Evolutionary conservation across 2,888 invertebrate species (phyloP).

Genomic region (Julus scandinavius): DNA sequence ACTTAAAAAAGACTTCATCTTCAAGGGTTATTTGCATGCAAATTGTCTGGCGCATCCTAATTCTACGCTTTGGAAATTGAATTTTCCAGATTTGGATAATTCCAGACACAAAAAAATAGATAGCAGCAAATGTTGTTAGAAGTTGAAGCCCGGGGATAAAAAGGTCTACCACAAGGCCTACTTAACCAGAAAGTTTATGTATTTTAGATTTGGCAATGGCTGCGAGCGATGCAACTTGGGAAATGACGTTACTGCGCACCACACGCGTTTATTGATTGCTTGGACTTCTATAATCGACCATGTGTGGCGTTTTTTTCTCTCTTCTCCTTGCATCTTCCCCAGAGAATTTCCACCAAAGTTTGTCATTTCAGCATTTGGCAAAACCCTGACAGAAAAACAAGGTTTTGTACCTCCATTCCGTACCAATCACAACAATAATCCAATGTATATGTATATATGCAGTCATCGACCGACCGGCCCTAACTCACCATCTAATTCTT

Average conservation of each 20-base stretch:
- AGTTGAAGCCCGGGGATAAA: neutral
- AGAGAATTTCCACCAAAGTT: neutral
- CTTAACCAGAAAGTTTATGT: conserved; percentile 21
- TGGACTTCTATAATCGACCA: conserved; percentile 11
- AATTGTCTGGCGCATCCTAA: conserved; percentile 8
- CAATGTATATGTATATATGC: neutral
- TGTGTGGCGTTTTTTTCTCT: neutral
- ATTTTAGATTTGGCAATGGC: conserved; percentile 15
- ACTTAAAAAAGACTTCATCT: neutral
- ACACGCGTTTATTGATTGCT: neutral
- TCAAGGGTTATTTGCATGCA: neutral
- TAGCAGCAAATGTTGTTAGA: neutral
- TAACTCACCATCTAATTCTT: neutral
- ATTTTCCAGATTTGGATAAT: conserved; percentile 38
- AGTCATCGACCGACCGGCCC: conserved; percentile 1
- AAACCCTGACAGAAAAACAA: neutral
- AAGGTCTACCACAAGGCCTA: neutral
- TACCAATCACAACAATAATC: neutral
- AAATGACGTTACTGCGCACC: conserved; percentile 12
- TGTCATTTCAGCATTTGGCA: conserved; percentile 4
- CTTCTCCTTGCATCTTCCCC: neutral
- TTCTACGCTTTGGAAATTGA: conserved; percentile 34
- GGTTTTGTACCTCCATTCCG: neutral
- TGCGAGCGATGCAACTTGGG: neutral
- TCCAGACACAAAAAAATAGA: conserved; percentile 9